Evolutionary conservation across 2,797 vertebrate species (phyloP), one percentile per base, ranked within the genome.

Genomic region (Bryconaethiops microstoma): DNA sequence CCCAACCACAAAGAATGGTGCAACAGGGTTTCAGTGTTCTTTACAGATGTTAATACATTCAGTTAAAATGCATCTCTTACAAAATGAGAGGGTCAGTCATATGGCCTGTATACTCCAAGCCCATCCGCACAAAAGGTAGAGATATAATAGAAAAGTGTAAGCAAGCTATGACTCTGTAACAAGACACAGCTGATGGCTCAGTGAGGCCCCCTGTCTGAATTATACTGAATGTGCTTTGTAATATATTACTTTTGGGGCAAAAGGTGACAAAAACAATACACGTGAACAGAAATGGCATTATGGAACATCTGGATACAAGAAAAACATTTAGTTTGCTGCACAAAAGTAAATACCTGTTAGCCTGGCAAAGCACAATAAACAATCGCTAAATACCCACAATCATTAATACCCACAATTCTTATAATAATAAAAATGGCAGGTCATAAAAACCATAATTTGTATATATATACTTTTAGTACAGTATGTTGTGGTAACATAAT

Each of bases 401-500:
- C 21, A 42, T 23, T 42, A 35, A 35, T 35, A 35, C 40, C 29
- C 19, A 59, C 23, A 62, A 60, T 23, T 63, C 42, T 17, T 19
- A 7, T 12, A 12, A 2, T 6, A 23, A n/a, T 14, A 39, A 60
- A 75, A 35, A 13, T 1, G 71, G 71, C 54, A 73, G 35, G 54
- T 74, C 52, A 57, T n/a, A 55, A 52, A 17, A 40, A 48, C 9
- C 9, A 52, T 14, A 23, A 0, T 21, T 3, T 35, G 40, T 45
- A 13, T 52, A 4, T 52, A 16, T 0, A 13, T 55, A 35, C 35
- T 59, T 39, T 59, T 42, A 85, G 76, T 59, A 7, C 81, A 84
- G 86, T 64, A 54, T 77, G 71, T 78, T 62, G 54, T 74, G 35
- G 19, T 59, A 74, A 74, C 17, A 16, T 50, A 21, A 65, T 57